Percentiles rank a stretch among this genome's conserved stretches.
Conservation (phyloP, 2,888 invertebrate genomes). For the Perithous albicinctus region DNA sequence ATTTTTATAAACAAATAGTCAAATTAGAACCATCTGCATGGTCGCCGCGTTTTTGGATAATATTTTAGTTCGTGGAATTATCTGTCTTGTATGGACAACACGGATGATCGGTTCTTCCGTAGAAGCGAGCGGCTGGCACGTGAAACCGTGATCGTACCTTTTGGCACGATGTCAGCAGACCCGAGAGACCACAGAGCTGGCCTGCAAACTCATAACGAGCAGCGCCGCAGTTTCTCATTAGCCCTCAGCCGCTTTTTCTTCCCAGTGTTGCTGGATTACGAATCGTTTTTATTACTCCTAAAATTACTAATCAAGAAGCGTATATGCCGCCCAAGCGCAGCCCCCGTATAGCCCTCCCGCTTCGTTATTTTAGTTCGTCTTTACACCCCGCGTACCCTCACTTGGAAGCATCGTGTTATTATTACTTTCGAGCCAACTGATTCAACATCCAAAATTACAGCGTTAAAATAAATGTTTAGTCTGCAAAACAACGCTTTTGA, state of each 20-base stretch:
- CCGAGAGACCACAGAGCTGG: background rate
- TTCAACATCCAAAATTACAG: background rate
- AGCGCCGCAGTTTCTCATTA: slow-evolving; percentile 78
- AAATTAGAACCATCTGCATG: too few relatives aligned
- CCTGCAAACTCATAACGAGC: slow-evolving; percentile 69
- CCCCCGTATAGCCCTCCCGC: background rate
- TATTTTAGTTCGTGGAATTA: background rate
- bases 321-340: slow-evolving; percentile 2
- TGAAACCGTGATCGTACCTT: background rate
- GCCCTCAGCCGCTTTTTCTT: slow-evolving; percentile 75
- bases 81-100: background rate
- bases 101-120: background rate
- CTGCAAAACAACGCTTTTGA: too few relatives aligned
- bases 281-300: slow-evolving; percentile 79
- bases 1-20: too few relatives aligned
- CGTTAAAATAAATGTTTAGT: background rate
- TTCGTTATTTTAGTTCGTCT: slow-evolving; percentile 29
- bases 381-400: background rate
- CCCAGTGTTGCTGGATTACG: slow-evolving; percentile 74
- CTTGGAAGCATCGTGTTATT: slow-evolving; percentile 1
- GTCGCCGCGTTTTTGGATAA: background rate
- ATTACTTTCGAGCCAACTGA: background rate
- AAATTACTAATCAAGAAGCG: slow-evolving; percentile 80
- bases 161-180: slow-evolving; percentile 6
- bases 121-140: background rate